Evolutionary conservation across 2,797 vertebrate genomes (phyloP).

Genomic region (Nyctalus aviator): DNA sequence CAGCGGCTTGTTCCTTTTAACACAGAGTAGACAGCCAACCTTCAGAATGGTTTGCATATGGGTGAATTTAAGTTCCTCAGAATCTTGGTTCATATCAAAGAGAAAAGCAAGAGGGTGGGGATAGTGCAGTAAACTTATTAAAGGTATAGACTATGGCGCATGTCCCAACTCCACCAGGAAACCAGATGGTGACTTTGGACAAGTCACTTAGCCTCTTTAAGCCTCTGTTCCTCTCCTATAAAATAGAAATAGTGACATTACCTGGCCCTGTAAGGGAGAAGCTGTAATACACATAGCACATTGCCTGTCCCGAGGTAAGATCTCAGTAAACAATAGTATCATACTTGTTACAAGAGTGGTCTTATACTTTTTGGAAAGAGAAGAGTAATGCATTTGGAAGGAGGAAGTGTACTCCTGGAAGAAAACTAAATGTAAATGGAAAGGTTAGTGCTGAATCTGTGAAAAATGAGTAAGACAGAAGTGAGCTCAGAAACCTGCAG

Average conservation of each 20-base stretch:
- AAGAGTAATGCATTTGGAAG: background rate
- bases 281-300: background rate
- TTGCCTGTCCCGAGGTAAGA: background rate
- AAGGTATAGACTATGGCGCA: background rate
- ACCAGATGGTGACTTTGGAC: background rate
- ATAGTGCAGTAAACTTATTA: background rate
- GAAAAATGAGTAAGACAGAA: background rate
- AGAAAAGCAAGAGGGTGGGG: background rate
- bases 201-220: background rate
- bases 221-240: background rate
- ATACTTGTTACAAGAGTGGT: background rate
- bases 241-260: slow-evolving; percentile 23
- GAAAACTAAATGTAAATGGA: background rate
- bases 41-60: slow-evolving; percentile 13
- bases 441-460: background rate
- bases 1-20: slow-evolving; percentile 13
- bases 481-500: background rate
- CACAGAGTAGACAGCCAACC: background rate
- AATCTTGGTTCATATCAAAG: slow-evolving; percentile 1
- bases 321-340: background rate
- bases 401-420: background rate
- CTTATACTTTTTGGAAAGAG: background rate
- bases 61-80: background rate
- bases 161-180: background rate
- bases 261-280: background rate